Evolutionary conservation across 2,888 invertebrate species (phyloP), one percentile per base, ranked within the genome.

Genomic region (Phragmatobia fuliginosa): DNA sequence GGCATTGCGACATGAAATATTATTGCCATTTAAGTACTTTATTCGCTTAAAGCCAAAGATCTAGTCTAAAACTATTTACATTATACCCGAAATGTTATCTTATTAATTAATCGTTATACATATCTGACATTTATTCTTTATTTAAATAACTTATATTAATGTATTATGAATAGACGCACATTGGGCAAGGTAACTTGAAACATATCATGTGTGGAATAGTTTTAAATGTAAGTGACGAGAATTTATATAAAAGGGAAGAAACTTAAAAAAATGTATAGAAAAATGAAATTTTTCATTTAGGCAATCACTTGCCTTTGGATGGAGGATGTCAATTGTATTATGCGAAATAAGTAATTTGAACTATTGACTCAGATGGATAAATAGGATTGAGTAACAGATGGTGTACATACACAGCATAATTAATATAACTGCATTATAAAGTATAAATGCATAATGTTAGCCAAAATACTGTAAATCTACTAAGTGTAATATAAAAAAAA

Each of bases 131-230:
- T 1, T 28, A 62, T 21, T 33, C 18, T 31, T 56, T 52, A 67
- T 8, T 33, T 18, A 32, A 1, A 32, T 11, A 38, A 41, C 36
- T 33, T 45, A 33, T 45, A 25, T 56, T 66, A n/a, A n/a, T n/a
- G n/a, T n/a, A 72, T 68, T 61, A 58, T 63, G 56, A 71, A 49
- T 66, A 66, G 60, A 67, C 61, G 59, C 71, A 77, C 65, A 62
- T 67, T 66, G 67, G 33, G 4, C 79, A 79, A 78, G 76, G 52
- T 66, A 81, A 82, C 67, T 25, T 62, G 74, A 56, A 72, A 84
- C 85, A 85, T 86, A 87, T 86, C 87, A 84, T 68, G 63, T 33
- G 63, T 36, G 63, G 72, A 79, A 71, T 79, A 67, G 52, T 5
- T 65, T 67, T 56, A 66, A 58, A 58, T 71, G 60, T 56, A 38